A percentile compares a stretch with the other conserved stretches of the same genome.
Conservation (phyloP, 1,140 invertebrate species). For the Drosophila takahashii region DNA sequence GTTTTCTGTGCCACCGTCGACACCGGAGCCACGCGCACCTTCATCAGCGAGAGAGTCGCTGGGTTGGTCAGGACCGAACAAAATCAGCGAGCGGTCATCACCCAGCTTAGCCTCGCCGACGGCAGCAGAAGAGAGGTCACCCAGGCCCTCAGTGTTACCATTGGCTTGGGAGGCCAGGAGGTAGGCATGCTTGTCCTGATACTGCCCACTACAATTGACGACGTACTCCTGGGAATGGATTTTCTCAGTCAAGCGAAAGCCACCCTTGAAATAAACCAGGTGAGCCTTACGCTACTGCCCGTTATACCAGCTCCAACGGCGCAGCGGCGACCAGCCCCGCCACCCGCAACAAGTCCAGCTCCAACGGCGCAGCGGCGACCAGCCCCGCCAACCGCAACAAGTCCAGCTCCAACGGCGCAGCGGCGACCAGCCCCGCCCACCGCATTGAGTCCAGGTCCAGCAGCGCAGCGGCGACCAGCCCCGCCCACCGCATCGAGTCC, state of each 20-base stretch:
- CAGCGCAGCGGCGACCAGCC: too few relatives aligned
- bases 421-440: too few relatives aligned
- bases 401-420: too few relatives aligned
- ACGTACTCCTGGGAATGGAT: neutral
- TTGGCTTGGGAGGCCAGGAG: neutral
- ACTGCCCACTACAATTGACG: neutral
- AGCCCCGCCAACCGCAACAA: too few relatives aligned
- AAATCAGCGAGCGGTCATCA: slow-evolving; percentile 1
- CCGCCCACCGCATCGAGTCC: too few relatives aligned
- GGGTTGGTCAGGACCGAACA: neutral
- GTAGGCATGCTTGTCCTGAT: neutral
- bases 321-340: too few relatives aligned
- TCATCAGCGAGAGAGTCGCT: neutral
- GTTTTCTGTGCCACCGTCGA: neutral
- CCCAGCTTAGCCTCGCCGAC: neutral
- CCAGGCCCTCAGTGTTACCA: neutral
- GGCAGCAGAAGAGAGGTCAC: neutral
- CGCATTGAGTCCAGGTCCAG: too few relatives aligned
- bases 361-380: too few relatives aligned
- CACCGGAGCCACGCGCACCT: neutral
- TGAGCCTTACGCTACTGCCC: neutral
- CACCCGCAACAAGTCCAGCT: too few relatives aligned
- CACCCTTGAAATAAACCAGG: neutral
- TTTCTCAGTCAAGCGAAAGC: neutral
- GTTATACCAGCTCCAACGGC: neutral